These are phyloP conservation scores for Euzophera pinguis DNA, from an alignment of 2,888 invertebrate genomes.

Conservation along the genomic window DNA sequence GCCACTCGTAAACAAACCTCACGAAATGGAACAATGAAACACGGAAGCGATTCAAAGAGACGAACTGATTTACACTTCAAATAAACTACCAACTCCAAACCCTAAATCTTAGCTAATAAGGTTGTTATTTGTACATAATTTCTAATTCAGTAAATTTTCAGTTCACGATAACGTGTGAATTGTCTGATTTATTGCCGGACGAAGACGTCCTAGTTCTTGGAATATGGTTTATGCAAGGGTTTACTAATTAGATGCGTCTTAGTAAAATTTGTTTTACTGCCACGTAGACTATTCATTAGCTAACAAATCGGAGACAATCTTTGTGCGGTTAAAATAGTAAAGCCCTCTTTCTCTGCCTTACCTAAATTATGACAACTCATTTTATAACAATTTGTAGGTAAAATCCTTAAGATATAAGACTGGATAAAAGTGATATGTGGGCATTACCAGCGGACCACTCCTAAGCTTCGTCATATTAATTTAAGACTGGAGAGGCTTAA, in stretches of 20 bases:
- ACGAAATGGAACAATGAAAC: slow-evolving; percentile 53
- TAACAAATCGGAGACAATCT: neutral
- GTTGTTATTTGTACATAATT: slow-evolving; percentile 3
- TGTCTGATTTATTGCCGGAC: slow-evolving; percentile 29
- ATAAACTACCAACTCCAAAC: neutral
- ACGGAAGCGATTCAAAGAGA: slow-evolving; percentile 37
- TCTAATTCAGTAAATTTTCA: slow-evolving; percentile 18
- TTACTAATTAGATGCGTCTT: slow-evolving; percentile 28
- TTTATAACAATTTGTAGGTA: too few relatives aligned
- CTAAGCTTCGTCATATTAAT: too few relatives aligned
- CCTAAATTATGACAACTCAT: too few relatives aligned
- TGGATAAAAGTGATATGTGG: too few relatives aligned
- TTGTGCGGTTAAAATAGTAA: too few relatives aligned
- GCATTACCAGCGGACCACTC: too few relatives aligned
- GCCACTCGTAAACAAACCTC: slow-evolving; percentile 45
- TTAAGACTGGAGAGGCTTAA: too few relatives aligned
- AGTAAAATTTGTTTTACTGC: neutral
- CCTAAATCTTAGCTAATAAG: neutral
- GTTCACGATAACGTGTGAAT: slow-evolving; percentile 37
- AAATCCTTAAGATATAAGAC: too few relatives aligned
- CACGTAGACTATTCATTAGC: neutral
- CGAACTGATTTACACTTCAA: slow-evolving; percentile 9
- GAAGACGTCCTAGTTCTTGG: slow-evolving; percentile 33
- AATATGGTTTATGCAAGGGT: slow-evolving; percentile 30
- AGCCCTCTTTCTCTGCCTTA: too few relatives aligned